Percentiles rank a stretch among this genome's conserved stretches.
Evolutionary conservation across 2,888 invertebrate genomes (phyloP).

Genomic region (Troides aeacus): DNA sequence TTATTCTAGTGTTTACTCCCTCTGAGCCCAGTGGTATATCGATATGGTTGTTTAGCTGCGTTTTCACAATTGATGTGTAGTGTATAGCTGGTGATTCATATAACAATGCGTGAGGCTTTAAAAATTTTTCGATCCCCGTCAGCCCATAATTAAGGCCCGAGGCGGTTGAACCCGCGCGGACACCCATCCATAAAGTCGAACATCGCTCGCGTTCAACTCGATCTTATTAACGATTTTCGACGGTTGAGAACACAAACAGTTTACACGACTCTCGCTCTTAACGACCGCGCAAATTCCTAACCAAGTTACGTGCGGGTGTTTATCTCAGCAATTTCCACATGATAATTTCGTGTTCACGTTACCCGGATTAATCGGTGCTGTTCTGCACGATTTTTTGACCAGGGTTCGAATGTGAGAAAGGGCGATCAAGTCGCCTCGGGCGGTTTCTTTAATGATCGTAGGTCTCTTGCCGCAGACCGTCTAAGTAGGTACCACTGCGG

Average conservation of each 20-base stretch:
- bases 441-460: neutral
- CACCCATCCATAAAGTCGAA: constrained; percentile 6
- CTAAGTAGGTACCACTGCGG: too few species aligned
- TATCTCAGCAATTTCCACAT: constrained; percentile 12
- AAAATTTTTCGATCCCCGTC: constrained; percentile 15
- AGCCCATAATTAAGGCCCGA: constrained; percentile 23
- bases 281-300: constrained; percentile 1
- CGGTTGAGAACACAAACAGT: constrained; percentile 1
- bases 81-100: constrained; percentile 17
- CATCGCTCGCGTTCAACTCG: constrained; percentile 2
- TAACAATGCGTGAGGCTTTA: constrained; percentile 20
- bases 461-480: too few species aligned
- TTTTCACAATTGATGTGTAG: constrained; percentile 7
- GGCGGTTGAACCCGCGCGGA: constrained; percentile 25
- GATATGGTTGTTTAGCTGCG: constrained; percentile 6
- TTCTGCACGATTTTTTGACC: constrained; percentile 14
- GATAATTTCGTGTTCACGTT: constrained; percentile 21
- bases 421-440: neutral
- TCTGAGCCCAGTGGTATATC: too few species aligned
- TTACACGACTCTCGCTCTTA: constrained; percentile 10
- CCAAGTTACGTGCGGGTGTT: constrained; percentile 5
- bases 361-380: constrained; percentile 17
- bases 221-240: constrained; percentile 10
- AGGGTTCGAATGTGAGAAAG: constrained; percentile 6
- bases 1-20: too few species aligned